These are phyloP conservation scores for Epizoanthus stellaris DNA, from an alignment of 92 coral and sea anemone species.

Conservation along the genomic window DNA sequence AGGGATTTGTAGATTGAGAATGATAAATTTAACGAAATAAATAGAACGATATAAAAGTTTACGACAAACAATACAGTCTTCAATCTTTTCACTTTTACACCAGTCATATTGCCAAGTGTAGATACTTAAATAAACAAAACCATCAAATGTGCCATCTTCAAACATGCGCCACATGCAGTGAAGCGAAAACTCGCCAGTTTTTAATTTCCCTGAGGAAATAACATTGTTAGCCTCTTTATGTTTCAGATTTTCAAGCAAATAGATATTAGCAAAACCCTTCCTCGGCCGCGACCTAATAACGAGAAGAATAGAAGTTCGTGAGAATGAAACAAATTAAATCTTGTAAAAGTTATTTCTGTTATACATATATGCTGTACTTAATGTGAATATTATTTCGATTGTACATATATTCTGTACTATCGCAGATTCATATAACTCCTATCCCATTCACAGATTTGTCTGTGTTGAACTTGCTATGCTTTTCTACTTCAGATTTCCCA, in stretches of 20 bases:
- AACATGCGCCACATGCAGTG: conserved; percentile 14
- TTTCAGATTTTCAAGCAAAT: neutral
- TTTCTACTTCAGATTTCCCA: neutral
- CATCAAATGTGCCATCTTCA: neutral
- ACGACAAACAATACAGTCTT: neutral
- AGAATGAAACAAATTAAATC: no score
- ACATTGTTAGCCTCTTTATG: neutral
- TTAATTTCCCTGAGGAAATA: conserved; percentile 12
- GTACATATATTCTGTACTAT: no score
- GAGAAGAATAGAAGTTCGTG: no score
- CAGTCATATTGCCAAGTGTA: neutral
- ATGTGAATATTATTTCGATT: no score
- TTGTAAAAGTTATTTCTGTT: no score
- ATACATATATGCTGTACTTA: no score
- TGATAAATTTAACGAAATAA: neutral
- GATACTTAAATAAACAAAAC: conserved; percentile 10
- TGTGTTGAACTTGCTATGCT: neutral
- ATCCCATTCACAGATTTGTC: neutral
- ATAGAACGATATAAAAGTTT: neutral
- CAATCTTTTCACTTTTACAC: neutral
- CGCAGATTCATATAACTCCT: no score
- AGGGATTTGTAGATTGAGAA: conserved; percentile 3
- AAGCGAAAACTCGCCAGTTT: neutral
- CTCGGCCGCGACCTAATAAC: neutral
- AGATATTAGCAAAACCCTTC: no score